Base-by-base conservation (phyloP, 2,113 vertebrate genomes). In the Nerophis lumbriciformis region DNA sequence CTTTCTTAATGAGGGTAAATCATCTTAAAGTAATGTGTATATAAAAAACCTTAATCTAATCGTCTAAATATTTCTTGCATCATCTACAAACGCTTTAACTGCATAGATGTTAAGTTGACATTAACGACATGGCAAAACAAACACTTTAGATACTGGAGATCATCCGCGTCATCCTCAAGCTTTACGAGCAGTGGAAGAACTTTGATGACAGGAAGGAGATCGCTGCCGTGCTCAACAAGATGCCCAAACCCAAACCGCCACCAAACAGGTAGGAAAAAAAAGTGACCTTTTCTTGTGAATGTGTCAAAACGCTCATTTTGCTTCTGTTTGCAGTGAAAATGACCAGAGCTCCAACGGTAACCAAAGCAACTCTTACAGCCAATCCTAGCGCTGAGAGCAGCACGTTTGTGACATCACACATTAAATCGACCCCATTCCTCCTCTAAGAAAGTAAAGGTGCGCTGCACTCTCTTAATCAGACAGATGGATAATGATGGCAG, bases 121-220 rank as follows among this genome's bases (percentile, higher is more conserved):
- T 11, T 12, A 45, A 3, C 11, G 6, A 3, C 42, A 12, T 45
- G 10, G 42, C 42, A 51, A 51, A 12, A 10, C 7, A 13, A 13
- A 10, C 14, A 13, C 11, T 42, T 21, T 5, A 99, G 97, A 99
- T 99, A 89, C 90, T 99, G 87, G 97, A 99, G 91, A 99, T 99
- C 77, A 99, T 98, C 83, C 91, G 97, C 72, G 96, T 98, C 83
- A 99, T 99, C 85, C 90, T 99, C 83, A 99, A 98, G 85, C 89
- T 99, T 4, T 99, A 99, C 59, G 97, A 99, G 78, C 95, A 98
- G 88, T 99, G 97, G 97, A 98, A 99, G 85, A 99, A 98, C 84
- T 99, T 98, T 78, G 97, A 99, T 78, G 97, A 99, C 81, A 86
- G 95, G 45, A 99, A 98, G 78, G 97, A 99, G 88, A 99, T 99